Percentiles rank a stretch among this genome's conserved stretches.
Evolutionary conservation across 2,113 vertebrate species (phyloP).

Genomic region (Mormoops blainvillei): DNA sequence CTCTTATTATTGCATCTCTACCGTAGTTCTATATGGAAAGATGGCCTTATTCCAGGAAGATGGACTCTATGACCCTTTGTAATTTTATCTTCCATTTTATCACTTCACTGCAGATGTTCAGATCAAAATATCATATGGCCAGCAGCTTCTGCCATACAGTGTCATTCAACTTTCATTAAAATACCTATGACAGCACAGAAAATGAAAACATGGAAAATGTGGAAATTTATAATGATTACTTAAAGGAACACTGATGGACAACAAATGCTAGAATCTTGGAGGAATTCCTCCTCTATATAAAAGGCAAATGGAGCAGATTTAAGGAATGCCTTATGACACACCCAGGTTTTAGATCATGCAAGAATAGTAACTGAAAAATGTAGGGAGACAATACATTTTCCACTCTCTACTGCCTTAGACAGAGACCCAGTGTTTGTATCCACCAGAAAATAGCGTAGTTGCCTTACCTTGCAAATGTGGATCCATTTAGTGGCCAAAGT

Average conservation of each 20-base stretch:
- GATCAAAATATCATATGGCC: not conserved
- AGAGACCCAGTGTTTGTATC: not conserved
- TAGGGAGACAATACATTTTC: not conserved
- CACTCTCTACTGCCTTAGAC: not conserved
- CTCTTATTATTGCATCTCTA: not conserved
- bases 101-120: not conserved
- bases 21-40: not conserved
- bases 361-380: not conserved
- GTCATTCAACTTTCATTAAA: slow-evolving; percentile 1
- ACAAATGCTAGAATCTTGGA: not conserved
- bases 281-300: not conserved
- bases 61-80: not conserved
- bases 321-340: not conserved
- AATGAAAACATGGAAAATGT: not conserved
- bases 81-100: not conserved
- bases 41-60: not conserved
- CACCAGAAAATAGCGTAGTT: not conserved
- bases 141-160: not conserved
- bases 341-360: not conserved
- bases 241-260: not conserved
- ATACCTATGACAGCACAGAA: not conserved
- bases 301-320: not conserved
- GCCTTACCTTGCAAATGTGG: not conserved
- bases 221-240: not conserved
- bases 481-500: not conserved